Evolutionary conservation across 1,140 invertebrate species (phyloP), one percentile per base, ranked within the genome.

Genomic region (Mactra quadrangularis): DNA sequence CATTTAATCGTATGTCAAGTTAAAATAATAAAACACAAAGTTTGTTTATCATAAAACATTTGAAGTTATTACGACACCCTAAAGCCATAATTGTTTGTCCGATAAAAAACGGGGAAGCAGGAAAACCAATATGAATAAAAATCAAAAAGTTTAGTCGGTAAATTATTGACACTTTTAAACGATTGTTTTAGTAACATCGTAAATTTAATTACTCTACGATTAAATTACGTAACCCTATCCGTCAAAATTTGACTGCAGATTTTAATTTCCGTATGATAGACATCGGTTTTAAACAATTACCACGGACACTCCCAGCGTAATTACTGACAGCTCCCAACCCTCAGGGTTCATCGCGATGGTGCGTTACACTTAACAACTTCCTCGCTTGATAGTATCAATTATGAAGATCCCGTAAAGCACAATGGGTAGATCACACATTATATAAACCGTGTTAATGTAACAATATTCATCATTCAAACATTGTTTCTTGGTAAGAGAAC

Each of bases 181-280:
- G 64, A 68, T 68, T 52, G 45, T 68, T 41, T 52, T 31, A 35
- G 4, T 50, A 31, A 50, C 45, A 45, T 68, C 64, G n/a, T 50
- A 50, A 68, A 68, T 68, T 50, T 68, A 68, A 68, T 68, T 41
- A 17, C 6, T 41, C 4, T 50, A 41, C 41, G 3, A 68, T 68
- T 47, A 29, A 68, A 68, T 68, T 27, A 50, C 27, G 64, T 25
- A 68, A 68, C 27, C 31, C 45, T 68, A 68, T 68, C 64, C 6
- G 38, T 11, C 35, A 17, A 50, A n/a, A 11, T 7, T 47, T 68
- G 13, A 50, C 45, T 47, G 47, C 7, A 31, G 45, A 31, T 68
- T 68, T 68, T 47, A 47, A 68, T 68, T 68, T 68, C 64, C 64
- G 64, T 41, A 22, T 50, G 64, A 68, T 68, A 50, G 29, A 47